Evolutionary conservation across 2,888 invertebrate genomes (phyloP), one percentile per base, ranked within the genome.

Genomic region (Cosmorhoe ocellata): DNA sequence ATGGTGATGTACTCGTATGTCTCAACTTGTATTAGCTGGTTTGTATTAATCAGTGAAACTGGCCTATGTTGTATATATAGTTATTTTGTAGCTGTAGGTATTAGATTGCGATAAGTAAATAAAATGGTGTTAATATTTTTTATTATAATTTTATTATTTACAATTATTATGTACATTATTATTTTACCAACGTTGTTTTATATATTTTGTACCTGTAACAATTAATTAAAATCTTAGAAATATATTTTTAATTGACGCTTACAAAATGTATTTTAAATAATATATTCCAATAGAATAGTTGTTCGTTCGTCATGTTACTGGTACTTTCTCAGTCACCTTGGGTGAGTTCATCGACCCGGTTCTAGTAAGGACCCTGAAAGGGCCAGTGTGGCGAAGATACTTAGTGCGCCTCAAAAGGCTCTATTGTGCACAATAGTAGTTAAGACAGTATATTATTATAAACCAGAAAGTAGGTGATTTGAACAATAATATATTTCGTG

Each of bases 401-500:
- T n/a, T n/a, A 18, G 4, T 24, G 24, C 5, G 6, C 24, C 7
- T 7, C 24, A 1, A 24, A 24, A 24, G 18, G 24, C 24, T 5
- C 7, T 7, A 5, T 24, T 7, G 24, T 3, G 7, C 24, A 24
- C 24, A 24, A 24, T 24, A 7, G 24, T 24, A 24, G 24, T 7
- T 24, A 24, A 24, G 24, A 24, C 4, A 24, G 24, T 24, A 24
- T 24, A 24, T 24, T n/a, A n/a, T n/a, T n/a, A n/a, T n/a, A n/a
- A 24, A 24, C 24, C 67, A 68, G 61, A 64, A 67, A 61, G 71
- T 80, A 79, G 74, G 79, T 76, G 77, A 76, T 80, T 79, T 69
- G 74, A 79, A 80, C 79, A 81, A 80, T 82, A 79, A 80, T 64
- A 69, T 75, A 69, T 73, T 69, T 74, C 66, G 58, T 63, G 71